Evolutionary conservation across 1,140 invertebrate species (phyloP).

Genomic region (Drosophila punjabiensis): DNA sequence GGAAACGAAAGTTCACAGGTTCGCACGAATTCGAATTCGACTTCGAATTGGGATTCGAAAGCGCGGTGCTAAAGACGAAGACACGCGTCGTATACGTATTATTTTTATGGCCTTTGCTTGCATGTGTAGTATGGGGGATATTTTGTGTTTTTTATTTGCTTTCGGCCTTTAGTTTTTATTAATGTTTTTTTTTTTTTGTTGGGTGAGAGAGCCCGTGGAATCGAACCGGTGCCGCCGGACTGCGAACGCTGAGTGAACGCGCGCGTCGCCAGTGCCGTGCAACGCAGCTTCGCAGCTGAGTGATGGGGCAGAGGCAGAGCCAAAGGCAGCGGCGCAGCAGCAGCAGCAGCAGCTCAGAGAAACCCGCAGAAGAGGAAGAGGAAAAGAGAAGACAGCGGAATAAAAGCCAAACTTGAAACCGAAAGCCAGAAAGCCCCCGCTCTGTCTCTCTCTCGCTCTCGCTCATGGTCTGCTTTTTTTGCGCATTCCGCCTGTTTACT

Average conservation of each 20-base stretch:
- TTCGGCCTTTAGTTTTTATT: conserved; percentile 30
- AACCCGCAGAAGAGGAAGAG: conserved; percentile 45
- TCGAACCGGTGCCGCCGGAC: conserved; percentile 82
- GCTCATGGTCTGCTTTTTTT: conserved; percentile 44
- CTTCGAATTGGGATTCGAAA: conserved; percentile 33
- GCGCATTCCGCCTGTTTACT: conserved; percentile 74
- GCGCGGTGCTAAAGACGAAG: conserved; percentile 59
- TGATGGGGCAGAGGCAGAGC: conserved; percentile 15
- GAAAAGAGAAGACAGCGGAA: conserved; percentile 47
- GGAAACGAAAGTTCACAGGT: conserved; percentile 79
- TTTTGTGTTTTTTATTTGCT: conserved; percentile 31
- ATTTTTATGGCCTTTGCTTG: conserved; percentile 35
- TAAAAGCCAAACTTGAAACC: conserved; percentile 74
- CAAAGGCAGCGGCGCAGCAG: conserved; percentile 19
- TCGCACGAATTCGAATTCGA: conserved; percentile 63
- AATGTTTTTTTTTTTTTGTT: conserved; percentile 6
- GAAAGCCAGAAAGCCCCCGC: conserved; percentile 61
- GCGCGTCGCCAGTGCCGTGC: conserved; percentile 70
- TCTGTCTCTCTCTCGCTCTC: conserved; percentile 18
- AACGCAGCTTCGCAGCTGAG: conserved; percentile 61
- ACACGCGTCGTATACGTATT: conserved; percentile 69
- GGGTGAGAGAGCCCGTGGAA: conserved; percentile 60
- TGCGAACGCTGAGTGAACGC: conserved; percentile 83
- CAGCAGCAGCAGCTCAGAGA: conserved; percentile 11
- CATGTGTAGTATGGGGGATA: conserved; percentile 19